Percentiles rank a stretch among this genome's conserved stretches.
These are phyloP conservation scores for Drepanosiphum platanoidis DNA, from an alignment of 2,888 invertebrate species.

Conservation along the genomic window DNA sequence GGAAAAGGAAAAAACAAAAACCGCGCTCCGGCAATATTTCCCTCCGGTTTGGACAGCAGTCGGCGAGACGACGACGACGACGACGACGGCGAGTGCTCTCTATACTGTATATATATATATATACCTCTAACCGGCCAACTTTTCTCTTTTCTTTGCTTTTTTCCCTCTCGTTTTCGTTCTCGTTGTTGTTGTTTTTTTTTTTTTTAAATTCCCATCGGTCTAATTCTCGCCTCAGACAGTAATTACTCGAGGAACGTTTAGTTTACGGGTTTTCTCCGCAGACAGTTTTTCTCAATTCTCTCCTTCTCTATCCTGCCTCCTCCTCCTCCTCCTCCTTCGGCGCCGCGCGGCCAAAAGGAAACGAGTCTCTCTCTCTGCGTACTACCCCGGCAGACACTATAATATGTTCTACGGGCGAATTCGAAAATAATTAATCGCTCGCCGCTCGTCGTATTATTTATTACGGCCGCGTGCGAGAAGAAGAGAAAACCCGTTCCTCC, in stretches of 20 bases:
- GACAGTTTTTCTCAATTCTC: conserved; percentile 52
- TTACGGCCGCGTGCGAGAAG: no score
- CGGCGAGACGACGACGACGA: no score
- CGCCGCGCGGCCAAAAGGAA: conserved; percentile 8
- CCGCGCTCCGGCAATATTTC: conserved; percentile 43
- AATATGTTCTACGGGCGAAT: conserved; percentile 39
- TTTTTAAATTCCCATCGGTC: conserved; percentile 57
- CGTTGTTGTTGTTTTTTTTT: conserved; percentile 8
- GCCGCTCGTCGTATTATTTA: no score
- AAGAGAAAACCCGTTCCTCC: no score
- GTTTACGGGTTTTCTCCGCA: conserved; percentile 45
- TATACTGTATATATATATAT: no score
- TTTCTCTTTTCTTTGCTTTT: conserved; percentile 35
- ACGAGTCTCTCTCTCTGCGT: conserved; percentile 26
- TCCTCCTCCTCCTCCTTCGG: neutral
- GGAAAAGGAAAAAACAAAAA: conserved; percentile 20
- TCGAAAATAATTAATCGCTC: conserved; percentile 57
- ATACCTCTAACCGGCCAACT: neutral
- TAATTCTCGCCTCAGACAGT: conserved; percentile 58
- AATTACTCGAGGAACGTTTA: conserved; percentile 59
- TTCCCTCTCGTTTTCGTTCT: neutral
- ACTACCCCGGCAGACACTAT: neutral
- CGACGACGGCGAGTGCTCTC: conserved; percentile 24
- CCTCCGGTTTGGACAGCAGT: conserved; percentile 35
- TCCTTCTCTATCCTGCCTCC: neutral